Base-by-base conservation (phyloP, 2,113 vertebrate species). In the Ivindomyrus marchei region DNA sequence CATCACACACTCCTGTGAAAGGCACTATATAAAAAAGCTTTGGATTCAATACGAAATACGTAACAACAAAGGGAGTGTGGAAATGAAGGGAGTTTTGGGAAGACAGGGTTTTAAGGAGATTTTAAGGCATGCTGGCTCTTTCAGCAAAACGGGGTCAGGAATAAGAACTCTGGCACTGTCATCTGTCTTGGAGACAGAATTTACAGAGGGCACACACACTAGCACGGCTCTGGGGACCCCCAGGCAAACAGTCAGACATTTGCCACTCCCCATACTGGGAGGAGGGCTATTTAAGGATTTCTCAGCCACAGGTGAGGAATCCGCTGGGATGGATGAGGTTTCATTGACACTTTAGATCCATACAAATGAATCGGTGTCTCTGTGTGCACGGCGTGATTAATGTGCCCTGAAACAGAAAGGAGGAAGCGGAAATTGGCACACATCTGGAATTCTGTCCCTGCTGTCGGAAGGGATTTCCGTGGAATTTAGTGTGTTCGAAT, bases 111-210 rank as follows among this genome's bases (percentile, higher is more conserved):
- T 19, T 6, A 56, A 24, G 27, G 13, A 15, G 27, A 56, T 87
- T 52, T 56, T 50, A 56, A 56, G 39, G 7, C 27, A 42, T 15
- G 85, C 50, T 49, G 50, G 52, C 5, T 5, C 50, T 36, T 27
- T 36, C 11, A 56, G 45, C 24, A 27, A 3, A 31, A 45, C 9
- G 0, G 50, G 52, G 87, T 66, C 87, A 88, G 19, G 2, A 66
- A 24, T 24, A 88, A 27, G 87, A 21, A 45, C 19, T 45, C 36
- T n/a, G 56, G 9, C 17, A 46, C 19, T 46, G 31, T 88, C 39
- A 88, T 88, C 56, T 24, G 56, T 88, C 17, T 88, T 88, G 31
- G 42, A 88, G 87, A 66, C 87, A 46, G 56, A 66, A 42, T 62
- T 58, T 88, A 45, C 56, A n/a, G 36, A 62, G 39, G 36, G 19